These are phyloP conservation scores for Corydoras sp. DNA, from an alignment of 2,113 vertebrate genomes.

Conservation along the genomic window DNA sequence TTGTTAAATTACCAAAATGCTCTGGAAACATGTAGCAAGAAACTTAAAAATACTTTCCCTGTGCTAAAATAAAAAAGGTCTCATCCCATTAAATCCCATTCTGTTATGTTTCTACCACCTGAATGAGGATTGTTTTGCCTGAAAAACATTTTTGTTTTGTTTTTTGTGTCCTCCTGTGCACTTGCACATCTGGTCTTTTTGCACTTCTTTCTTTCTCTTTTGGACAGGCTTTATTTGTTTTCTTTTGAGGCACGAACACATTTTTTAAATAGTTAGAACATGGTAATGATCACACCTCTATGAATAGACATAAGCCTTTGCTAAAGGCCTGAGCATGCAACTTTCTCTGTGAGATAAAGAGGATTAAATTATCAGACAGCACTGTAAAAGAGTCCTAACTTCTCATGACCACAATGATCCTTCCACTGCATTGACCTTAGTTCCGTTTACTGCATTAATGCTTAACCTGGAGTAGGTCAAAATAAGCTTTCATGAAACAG, in stretches of 20 bases:
- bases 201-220: not conserved
- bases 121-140: no score
- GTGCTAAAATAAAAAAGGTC: no score
- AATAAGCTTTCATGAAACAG: slow-evolving; percentile 9
- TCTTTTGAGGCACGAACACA: no score
- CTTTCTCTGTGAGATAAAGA: slow-evolving; percentile 29
- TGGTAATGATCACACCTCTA: not conserved
- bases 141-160: no score
- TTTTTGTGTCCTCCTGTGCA: not conserved
- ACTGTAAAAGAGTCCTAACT: not conserved
- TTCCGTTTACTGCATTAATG: slow-evolving; percentile 16
- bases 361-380: slow-evolving; percentile 29
- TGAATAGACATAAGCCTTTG: slow-evolving; percentile 32
- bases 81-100: no score
- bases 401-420: slow-evolving; percentile 10
- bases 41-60: no score
- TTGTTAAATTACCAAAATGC: no score
- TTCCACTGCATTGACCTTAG: slow-evolving; percentile 5
- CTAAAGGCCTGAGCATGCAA: slow-evolving; percentile 13
- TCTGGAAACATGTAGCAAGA: no score
- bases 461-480: slow-evolving; percentile 17
- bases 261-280: slow-evolving; percentile 2
- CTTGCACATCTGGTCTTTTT: not conserved
- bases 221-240: not conserved
- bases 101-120: no score